Base-by-base conservation (phyloP, 2,888 invertebrate species). In the Lagria hirta region DNA sequence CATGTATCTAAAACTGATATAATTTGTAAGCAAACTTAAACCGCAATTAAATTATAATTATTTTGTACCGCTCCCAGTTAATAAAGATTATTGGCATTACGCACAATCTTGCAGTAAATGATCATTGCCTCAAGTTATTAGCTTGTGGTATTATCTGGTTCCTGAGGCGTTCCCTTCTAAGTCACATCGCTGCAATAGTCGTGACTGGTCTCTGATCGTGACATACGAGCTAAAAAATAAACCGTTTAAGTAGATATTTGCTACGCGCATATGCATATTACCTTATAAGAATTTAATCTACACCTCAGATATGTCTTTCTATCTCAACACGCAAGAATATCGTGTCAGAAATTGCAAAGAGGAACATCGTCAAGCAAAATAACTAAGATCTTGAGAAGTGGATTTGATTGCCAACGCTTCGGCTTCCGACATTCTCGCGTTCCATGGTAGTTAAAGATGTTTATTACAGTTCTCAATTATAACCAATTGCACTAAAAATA, bases 121-220 rank as follows among this genome's bases (percentile, higher is more conserved):
- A 55, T 56, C 55, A 60, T 57, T 54, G 56, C 56, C 60, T 56
- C 57, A 58, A 61, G 62, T 63, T 63, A 62, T 61, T 62, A 64
- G 57, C 58, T 61, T 57, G 61, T 60, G 60, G 55, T 63, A 62
- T 62, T 63, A 62, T 61, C 60, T 60, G 59, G 58, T 61, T 61
- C 61, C 59, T 52, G 54, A 58, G 62, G 60, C 61, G 62, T 60
- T 61, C 56, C 58, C 60, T 58, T 52, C 61, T 55, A 58, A 59
- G 60, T 61, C 59, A 53, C 60, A 61, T 61, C 60, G 61, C 62
- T 55, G 60, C 51, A 58, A 59, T 41, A 53, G 64, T 68, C 68
- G 68, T 68, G 68, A 68, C 68, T 65, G 49, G 62, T 55, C 58
- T 60, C 58, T 51, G 64, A 63, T 68, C 68, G 67, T 68, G 68